Conservation (phyloP, 2,797 vertebrate species). For the Schizopygopsis pylzovi region DNA sequence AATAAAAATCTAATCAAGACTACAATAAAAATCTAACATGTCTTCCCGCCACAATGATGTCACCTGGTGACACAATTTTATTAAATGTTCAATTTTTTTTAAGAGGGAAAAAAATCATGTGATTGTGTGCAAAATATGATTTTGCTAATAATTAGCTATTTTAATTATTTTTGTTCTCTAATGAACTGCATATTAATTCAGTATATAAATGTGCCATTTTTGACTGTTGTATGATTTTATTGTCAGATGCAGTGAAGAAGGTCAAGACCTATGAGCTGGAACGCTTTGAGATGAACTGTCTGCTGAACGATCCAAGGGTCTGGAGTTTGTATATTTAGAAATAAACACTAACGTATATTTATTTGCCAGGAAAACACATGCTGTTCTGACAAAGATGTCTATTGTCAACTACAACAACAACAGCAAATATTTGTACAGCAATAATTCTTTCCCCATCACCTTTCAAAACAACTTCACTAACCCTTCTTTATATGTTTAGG, state of each 20-base stretch:
- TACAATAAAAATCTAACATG: background rate
- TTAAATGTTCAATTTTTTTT: background rate
- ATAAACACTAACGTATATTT: conserved; percentile 1
- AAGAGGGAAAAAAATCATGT: background rate
- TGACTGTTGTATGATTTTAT: background rate
- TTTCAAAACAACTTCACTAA: conserved; percentile 34
- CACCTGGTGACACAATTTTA: background rate
- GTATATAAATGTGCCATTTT: background rate
- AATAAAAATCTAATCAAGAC: background rate
- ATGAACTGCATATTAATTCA: background rate
- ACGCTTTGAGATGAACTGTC: background rate
- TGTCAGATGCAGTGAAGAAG: background rate
- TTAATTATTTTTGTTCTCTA: background rate
- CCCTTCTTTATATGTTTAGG: conserved; percentile 30
- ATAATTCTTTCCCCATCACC: conserved; percentile 14
- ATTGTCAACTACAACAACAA: background rate
- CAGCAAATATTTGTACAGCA: conserved; percentile 8
- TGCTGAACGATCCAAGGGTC: background rate
- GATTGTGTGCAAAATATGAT: background rate
- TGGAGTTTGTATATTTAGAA: conserved; percentile 9
- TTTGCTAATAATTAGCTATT: background rate
- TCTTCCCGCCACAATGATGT: background rate
- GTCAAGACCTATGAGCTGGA: background rate
- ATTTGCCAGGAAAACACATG: background rate
- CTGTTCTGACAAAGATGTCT: background rate